A percentile compares a stretch with the other conserved stretches of the same genome.
phyloP scores from a whole-genome alignment of 2,113 vertebrate genomes.

The Seriola dumerili region DNA sequence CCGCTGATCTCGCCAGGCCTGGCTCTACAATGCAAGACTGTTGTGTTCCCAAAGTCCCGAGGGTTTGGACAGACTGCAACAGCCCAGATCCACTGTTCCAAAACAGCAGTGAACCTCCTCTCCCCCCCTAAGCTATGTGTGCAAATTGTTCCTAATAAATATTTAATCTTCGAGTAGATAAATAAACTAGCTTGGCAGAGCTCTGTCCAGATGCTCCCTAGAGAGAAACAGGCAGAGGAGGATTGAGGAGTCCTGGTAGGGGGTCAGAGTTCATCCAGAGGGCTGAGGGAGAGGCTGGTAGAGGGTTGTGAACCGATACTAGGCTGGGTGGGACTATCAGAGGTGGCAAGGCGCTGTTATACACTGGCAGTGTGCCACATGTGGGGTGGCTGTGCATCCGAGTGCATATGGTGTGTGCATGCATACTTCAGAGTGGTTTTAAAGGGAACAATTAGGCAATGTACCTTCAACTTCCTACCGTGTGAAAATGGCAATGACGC shows the following conservation, averaged over 20 bases:
- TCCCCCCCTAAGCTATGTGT: conserved; percentile 37
- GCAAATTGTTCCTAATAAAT: conserved; percentile 68
- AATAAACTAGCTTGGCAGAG: conserved; percentile 54
- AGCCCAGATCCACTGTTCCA: conserved; percentile 48
- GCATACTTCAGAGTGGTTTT: conserved; percentile 35
- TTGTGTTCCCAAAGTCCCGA: conserved; percentile 57
- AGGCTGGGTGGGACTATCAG: conserved; percentile 14
- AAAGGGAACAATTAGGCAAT: conserved; percentile 65
- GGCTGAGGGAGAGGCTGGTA: conserved; percentile 27
- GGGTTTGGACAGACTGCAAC: conserved; percentile 42
- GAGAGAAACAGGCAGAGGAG: conserved; percentile 21
- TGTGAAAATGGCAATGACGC: conserved; percentile 62
- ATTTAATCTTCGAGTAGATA: conserved; percentile 60
- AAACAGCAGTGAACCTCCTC: conserved; percentile 45
- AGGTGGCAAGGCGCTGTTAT: not conserved
- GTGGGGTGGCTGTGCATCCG: conserved; percentile 24
- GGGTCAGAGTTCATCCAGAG: conserved; percentile 53
- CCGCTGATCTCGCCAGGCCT: conserved; percentile 41
- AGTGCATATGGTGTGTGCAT: conserved; percentile 32
- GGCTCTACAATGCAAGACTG: conserved; percentile 52
- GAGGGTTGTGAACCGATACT: conserved; percentile 8
- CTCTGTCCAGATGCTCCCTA: conserved; percentile 31
- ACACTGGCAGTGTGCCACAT: conserved; percentile 19
- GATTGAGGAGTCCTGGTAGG: conserved; percentile 5
- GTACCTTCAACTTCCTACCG: conserved; percentile 47